These are phyloP conservation scores for Oligia strigilis DNA, from an alignment of 2,888 invertebrate genomes.

Conservation along the genomic window DNA sequence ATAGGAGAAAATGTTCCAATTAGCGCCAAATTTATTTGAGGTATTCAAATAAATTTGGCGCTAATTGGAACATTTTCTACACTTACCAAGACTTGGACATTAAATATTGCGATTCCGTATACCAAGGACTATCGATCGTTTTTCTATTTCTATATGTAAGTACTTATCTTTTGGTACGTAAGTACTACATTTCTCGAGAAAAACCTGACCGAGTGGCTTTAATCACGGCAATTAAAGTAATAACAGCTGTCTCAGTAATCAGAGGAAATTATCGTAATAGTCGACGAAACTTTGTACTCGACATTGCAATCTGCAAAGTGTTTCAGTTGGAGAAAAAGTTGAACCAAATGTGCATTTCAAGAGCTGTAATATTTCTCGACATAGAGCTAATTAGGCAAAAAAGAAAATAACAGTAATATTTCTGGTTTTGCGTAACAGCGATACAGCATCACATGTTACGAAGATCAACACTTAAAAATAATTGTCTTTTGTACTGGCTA, in stretches of 20 bases:
- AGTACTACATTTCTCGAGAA: slow-evolving; percentile 57
- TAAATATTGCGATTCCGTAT: neutral
- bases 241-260: slow-evolving; percentile 65
- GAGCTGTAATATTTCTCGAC: neutral
- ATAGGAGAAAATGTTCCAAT: neutral
- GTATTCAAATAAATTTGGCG: too few relatives aligned
- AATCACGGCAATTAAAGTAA: slow-evolving; percentile 73
- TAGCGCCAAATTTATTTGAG: neutral
- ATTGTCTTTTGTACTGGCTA: slow-evolving; percentile 57
- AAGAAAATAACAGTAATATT: slow-evolving; percentile 1
- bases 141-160: slow-evolving; percentile 25
- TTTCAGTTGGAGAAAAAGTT: slow-evolving; percentile 15
- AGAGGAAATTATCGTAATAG: slow-evolving; percentile 67
- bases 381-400: slow-evolving; percentile 15
- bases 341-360: slow-evolving; percentile 20
- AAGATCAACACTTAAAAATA: slow-evolving; percentile 45
- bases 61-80: too few relatives aligned
- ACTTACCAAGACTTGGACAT: neutral
- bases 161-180: slow-evolving; percentile 23
- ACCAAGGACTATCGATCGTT: slow-evolving; percentile 45
- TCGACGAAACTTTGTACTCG: slow-evolving; percentile 47
- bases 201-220: slow-evolving; percentile 54
- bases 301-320: slow-evolving; percentile 11
- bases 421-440: slow-evolving; percentile 33
- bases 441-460: slow-evolving; percentile 16